These are phyloP conservation scores for Hoplostethus mediterraneus DNA, from an alignment of 2,797 vertebrate species.

Conservation along the genomic window DNA sequence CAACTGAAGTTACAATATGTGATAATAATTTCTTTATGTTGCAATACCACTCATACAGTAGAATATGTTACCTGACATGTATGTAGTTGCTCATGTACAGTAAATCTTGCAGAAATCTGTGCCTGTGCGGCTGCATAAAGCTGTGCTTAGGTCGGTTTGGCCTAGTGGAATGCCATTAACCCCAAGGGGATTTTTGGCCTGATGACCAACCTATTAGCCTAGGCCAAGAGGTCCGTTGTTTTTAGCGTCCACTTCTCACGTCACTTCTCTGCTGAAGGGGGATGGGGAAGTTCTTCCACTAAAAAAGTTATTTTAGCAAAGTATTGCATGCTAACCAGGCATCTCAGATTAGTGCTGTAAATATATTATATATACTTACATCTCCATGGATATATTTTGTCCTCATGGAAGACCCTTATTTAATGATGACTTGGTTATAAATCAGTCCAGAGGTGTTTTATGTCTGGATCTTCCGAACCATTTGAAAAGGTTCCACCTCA, in stretches of 20 bases:
- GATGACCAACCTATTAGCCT: constrained; percentile 21
- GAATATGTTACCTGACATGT: constrained; percentile 3
- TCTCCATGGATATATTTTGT: neutral
- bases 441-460: neutral
- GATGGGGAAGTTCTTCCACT: neutral
- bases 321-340: neutral
- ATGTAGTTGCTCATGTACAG: constrained; percentile 7
- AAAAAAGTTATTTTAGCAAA: neutral
- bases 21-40: neutral
- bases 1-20: neutral
- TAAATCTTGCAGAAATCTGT: constrained; percentile 19
- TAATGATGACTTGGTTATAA: neutral
- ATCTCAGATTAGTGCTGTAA: neutral
- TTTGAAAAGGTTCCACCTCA: too few species aligned
- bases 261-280: too few species aligned
- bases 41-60: neutral
- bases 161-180: constrained; percentile 46
- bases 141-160: constrained; percentile 27
- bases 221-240: constrained; percentile 43
- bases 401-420: neutral
- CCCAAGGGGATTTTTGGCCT: constrained; percentile 36
- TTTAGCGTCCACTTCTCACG: constrained; percentile 29
- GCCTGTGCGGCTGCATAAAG: constrained; percentile 28
- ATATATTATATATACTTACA: neutral
- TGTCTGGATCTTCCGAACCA: too few species aligned